A percentile compares a stretch with the other conserved stretches of the same genome.
These are phyloP conservation scores for Corythaeola cristata DNA, from an alignment of 2,113 vertebrate species.

Conservation along the genomic window DNA sequence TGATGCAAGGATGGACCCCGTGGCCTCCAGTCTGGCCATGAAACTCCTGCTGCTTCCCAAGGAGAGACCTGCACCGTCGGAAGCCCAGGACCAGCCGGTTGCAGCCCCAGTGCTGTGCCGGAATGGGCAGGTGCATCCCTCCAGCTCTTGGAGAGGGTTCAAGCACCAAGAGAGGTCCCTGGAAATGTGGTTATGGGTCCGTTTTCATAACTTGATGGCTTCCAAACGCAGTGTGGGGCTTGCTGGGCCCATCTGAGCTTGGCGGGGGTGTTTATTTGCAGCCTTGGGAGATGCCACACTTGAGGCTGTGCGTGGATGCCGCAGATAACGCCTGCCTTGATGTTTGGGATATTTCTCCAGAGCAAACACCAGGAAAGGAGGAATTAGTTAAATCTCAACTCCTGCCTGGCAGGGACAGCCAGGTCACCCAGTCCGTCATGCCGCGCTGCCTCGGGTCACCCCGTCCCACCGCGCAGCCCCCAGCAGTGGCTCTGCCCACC, in stretches of 20 bases:
- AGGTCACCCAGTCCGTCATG: not conserved
- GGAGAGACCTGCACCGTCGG: rapidly evolving
- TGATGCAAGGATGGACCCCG: not conserved
- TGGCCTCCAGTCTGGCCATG: rapidly evolving
- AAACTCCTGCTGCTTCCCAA: not conserved
- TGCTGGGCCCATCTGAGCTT: not conserved
- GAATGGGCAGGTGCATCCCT: rapidly evolving
- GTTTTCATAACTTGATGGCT: not conserved
- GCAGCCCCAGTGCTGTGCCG: rapidly evolving
- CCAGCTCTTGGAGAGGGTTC: rapidly evolving
- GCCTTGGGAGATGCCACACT: not conserved
- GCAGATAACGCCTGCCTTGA: not conserved
- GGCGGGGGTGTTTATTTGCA: not conserved
- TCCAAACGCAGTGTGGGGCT: not conserved
- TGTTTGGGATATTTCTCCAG: not conserved
- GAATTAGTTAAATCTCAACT: constrained; percentile 40
- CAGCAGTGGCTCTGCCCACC: not conserved
- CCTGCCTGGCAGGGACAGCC: not conserved
- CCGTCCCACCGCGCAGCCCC: rapidly evolving
- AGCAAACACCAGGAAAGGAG: not conserved
- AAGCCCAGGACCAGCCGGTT: rapidly evolving
- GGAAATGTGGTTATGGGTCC: not conserved
- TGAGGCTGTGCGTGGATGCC: not conserved
- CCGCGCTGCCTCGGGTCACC: not conserved
- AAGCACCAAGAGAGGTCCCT: not conserved